Conservation (phyloP, 2,888 invertebrate species). For the Lysandra bellargus region DNA sequence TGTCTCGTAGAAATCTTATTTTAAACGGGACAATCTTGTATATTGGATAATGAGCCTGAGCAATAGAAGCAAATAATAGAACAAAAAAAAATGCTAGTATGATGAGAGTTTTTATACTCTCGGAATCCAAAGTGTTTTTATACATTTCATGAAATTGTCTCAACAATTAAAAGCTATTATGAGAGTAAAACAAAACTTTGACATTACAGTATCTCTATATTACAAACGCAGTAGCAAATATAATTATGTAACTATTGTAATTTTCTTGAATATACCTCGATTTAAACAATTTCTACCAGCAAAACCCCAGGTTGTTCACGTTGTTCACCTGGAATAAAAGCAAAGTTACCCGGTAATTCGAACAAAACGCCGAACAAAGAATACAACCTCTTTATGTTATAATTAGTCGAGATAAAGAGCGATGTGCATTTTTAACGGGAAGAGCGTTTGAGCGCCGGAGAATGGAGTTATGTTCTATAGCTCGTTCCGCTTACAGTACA, state of each 20-base stretch:
- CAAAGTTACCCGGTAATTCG: background rate
- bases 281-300: background rate
- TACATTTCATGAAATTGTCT: background rate
- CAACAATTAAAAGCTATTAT: too few relatives aligned
- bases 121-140: background rate
- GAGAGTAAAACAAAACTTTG: background rate
- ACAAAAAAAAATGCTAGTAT: too few relatives aligned
- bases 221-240: too few relatives aligned
- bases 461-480: conserved; percentile 2
- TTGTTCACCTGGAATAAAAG: conserved; percentile 10
- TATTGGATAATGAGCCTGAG: too few relatives aligned
- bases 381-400: conserved; percentile 1
- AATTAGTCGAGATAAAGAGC: conserved; percentile 25
- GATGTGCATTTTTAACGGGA: conserved; percentile 25
- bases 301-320: background rate
- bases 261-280: background rate
- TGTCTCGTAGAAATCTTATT: background rate
- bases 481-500: background rate
- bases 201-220: background rate
- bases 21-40: background rate
- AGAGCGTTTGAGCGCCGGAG: conserved; percentile 12
- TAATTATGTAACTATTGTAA: background rate
- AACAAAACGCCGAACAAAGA: background rate
- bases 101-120: too few relatives aligned
- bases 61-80: too few relatives aligned